Percentiles rank a stretch among this genome's conserved stretches.
Conservation (phyloP, 2,113 vertebrate genomes). For the Bos indicus region DNA sequence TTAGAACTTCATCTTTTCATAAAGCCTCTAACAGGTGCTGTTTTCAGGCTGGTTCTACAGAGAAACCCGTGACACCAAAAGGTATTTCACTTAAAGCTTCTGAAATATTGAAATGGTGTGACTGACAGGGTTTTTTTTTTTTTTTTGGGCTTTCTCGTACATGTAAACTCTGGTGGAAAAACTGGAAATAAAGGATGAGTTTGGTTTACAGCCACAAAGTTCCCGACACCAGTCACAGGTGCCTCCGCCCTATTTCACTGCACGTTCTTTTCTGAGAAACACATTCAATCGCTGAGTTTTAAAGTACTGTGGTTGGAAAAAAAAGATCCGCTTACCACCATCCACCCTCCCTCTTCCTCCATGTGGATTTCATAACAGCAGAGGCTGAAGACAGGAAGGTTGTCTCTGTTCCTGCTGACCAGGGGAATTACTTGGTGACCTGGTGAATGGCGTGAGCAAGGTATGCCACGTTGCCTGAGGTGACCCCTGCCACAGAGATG, state of each 20-base stretch:
- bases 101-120: conserved; percentile 24
- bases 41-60: background rate
- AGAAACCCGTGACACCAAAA: background rate
- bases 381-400: conserved; percentile 48
- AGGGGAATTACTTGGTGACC: conserved; percentile 89
- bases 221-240: background rate
- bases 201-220: conserved; percentile 57
- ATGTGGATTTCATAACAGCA: background rate
- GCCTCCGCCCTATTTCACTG: conserved; percentile 41
- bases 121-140: conserved; percentile 8
- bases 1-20: background rate
- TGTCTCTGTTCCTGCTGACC: conserved; percentile 46
- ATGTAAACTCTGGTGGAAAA: conserved; percentile 59
- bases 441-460: conserved; percentile 93
- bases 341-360: background rate
- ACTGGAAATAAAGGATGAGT: conserved; percentile 28
- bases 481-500: conserved; percentile 95
- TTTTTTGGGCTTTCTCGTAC: background rate
- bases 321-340: conserved; percentile 42
- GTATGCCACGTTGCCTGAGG: conserved; percentile 92
- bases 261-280: conserved; percentile 64
- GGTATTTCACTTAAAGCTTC: conserved; percentile 59
- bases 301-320: conserved; percentile 60
- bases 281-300: conserved; percentile 55
- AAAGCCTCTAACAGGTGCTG: background rate